Evolutionary conservation across 1,140 invertebrate species (phyloP), one percentile per base, ranked within the genome.

Genomic region (Camponotus pennsylvanicus): DNA sequence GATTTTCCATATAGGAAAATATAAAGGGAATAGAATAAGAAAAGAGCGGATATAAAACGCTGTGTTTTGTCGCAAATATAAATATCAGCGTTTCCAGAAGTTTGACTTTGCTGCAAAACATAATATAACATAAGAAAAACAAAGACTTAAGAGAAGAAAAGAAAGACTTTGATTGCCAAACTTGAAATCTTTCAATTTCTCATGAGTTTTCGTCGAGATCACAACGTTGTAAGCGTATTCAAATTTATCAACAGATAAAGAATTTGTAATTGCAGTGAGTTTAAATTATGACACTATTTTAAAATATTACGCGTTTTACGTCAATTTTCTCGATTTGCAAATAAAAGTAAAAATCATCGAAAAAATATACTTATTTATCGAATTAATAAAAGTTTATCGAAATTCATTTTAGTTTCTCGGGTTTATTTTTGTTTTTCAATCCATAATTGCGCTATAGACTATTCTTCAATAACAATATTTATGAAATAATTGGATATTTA

Each of bases 1-100:
- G 27, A 27, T 27, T 27, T 27, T 27, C 27, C n/a, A n/a, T n/a
- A n/a, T n/a, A n/a, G n/a, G n/a, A n/a, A n/a, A n/a, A 11, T 45
- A 11, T 13, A 40, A 40, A 40, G 45, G 32, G 6, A 13, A 66
- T 71, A 37, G 79, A 83, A 73, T 37, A 55, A 83, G 32, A 63
- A 70, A 37, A 63, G 27, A 79, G n/a, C 9, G 13, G 1, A 37
- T 11, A 83, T 13, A 37, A 45, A 77, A 9, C 18, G 15, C n/a
- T 42, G 42, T 34, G 34, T 80, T 70, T 49, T 32, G 15, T 55
- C 40, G 18, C 32, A 32, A n/a, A 13, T 49, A 61, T 21, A 52
- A n/a, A n/a, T n/a, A n/a, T 5, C 32, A 34, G 2, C 27, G 27
- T 0, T 27, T 27, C 27, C 0, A 27, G 27, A 27, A 27, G 1